phyloP scores from a whole-genome alignment of 2,888 invertebrate species.

The Amblyteles armatorius region DNA sequence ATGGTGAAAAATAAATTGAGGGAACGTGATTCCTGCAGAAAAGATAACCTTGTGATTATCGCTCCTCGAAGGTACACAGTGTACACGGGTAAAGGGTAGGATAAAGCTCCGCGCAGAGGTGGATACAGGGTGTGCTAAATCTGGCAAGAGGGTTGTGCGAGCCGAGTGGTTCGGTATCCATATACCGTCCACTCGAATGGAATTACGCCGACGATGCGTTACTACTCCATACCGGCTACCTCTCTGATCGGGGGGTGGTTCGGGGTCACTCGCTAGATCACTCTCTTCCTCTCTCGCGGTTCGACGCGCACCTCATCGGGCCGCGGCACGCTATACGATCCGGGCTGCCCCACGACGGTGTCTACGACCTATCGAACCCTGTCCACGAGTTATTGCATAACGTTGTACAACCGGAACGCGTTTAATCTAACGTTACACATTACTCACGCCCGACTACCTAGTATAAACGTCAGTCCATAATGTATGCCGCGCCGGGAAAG shows the following conservation, averaged over 20 bases:
- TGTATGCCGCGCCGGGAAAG: constrained; percentile 47
- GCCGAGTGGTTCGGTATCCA: neutral
- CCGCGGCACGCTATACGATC: constrained; percentile 13
- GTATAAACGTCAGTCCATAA: constrained; percentile 61
- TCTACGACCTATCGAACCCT: constrained; percentile 63
- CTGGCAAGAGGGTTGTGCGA: constrained; percentile 6
- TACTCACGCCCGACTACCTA: constrained; percentile 40
- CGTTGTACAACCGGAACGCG: constrained; percentile 66
- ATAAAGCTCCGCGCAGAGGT: neutral
- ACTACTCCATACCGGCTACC: constrained; percentile 33
- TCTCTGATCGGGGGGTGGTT: constrained; percentile 21
- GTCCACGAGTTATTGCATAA: constrained; percentile 70
- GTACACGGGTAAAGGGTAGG: neutral
- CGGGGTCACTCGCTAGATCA: constrained; percentile 29
- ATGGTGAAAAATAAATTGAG: too few species aligned
- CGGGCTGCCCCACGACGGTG: constrained; percentile 12
- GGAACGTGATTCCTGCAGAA: too few species aligned
- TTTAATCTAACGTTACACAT: constrained; percentile 65
- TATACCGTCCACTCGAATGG: constrained; percentile 42
- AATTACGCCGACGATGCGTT: constrained; percentile 50
- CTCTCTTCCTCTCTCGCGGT: constrained; percentile 34
- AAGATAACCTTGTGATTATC: neutral
- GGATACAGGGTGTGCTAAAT: neutral
- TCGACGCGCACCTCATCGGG: constrained; percentile 17
- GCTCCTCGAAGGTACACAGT: neutral